Evolutionary conservation across 2,113 vertebrate genomes (phyloP), one percentile per base, ranked within the genome.

Genomic region (Rhinichthys klamathensis): DNA sequence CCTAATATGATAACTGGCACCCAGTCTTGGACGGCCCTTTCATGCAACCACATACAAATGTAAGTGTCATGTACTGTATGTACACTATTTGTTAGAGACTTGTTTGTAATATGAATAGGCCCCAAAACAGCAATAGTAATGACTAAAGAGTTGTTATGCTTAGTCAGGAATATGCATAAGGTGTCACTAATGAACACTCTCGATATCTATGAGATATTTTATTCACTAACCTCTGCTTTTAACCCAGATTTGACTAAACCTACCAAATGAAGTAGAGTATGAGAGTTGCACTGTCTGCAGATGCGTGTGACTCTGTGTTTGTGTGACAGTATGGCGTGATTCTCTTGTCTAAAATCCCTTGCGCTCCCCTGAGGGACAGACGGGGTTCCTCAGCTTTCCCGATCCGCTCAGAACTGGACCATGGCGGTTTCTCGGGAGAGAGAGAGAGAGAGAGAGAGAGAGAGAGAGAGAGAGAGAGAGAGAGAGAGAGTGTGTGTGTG

Each of bases 381-480:
- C 49, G 4, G 67, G 81, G 65, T 72, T 76, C 63, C 23, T 21
- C 58, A 75, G 49, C 69, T 12, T 27, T 60, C 51, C 46, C 61
- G 61, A 90, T 91, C 93, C 79, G 83, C 91, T 90, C 90, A 78
- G 84, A 93, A 93, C 94, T 83, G 83, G 93, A 91, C 73, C 11
- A 15, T 69, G 87, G 91, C 86, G 82, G 92, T 49, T 77, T 30
- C 56, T 89, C 90, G 87, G 72, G 11, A 75, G 89, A 7, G 67
- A 82, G 78, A 27, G 9, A 15, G n/a, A n/a, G n/a, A n/a, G n/a
- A n/a, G n/a, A n/a, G n/a, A n/a, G n/a, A n/a, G n/a, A n/a, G n/a
- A n/a, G n/a, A n/a, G n/a, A n/a, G n/a, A n/a, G n/a, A n/a, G n/a
- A n/a, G n/a, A n/a, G n/a, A n/a, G n/a, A n/a, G n/a, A n/a, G n/a